Evolutionary conservation across 2,113 vertebrate species (phyloP).

Genomic region (Peromyscus leucopus): DNA sequence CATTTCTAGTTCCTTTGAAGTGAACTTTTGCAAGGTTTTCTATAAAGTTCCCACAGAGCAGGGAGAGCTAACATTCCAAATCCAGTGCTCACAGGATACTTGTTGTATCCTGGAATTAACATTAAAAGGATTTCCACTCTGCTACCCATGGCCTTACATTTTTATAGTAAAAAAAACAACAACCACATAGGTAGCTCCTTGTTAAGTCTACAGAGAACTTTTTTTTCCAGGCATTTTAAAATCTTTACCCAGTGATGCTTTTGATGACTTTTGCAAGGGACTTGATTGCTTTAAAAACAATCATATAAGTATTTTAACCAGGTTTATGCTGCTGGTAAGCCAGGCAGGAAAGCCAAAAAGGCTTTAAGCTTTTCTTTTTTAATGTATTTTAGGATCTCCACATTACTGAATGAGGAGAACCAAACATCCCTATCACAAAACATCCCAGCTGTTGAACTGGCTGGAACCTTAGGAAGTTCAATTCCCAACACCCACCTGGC

Average conservation of each 20-base stretch:
- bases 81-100: background rate
- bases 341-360: background rate
- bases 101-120: background rate
- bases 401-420: conserved; percentile 15
- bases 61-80: conserved; percentile 5
- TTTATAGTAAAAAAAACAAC: background rate
- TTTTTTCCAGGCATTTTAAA: background rate
- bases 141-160: background rate
- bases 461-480: conserved; percentile 9
- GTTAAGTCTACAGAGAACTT: background rate
- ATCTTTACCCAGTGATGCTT: conserved; percentile 31
- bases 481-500: too few relatives aligned
- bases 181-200: background rate
- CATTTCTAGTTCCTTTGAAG: conserved; percentile 45
- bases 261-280: conserved; percentile 24
- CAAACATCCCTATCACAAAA: background rate
- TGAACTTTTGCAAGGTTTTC: conserved; percentile 34
- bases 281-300: conserved; percentile 1
- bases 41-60: background rate
- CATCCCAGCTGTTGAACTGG: background rate
- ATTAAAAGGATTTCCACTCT: conserved; percentile 27
- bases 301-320: background rate
- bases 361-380: conserved; percentile 19
- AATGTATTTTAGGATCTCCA: conserved; percentile 62
- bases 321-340: conserved; percentile 45